These are phyloP conservation scores for Atherinosoma microstoma DNA, from an alignment of 2,797 vertebrate species.

Conservation along the genomic window DNA sequence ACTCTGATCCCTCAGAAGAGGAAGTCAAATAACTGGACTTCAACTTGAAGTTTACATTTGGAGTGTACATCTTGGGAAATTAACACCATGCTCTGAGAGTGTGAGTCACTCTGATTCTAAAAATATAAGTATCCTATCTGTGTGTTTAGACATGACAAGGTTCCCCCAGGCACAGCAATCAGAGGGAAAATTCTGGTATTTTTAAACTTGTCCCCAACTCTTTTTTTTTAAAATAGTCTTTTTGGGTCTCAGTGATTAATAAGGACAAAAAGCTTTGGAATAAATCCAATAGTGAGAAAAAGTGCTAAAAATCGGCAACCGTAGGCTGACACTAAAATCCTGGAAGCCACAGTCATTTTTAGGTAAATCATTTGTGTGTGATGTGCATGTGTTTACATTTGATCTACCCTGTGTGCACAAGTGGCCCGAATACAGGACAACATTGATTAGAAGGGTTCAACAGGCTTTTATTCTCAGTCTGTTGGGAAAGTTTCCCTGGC, in stretches of 20 bases:
- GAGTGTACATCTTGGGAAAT: neutral
- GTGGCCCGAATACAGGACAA: neutral
- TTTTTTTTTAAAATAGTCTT: neutral
- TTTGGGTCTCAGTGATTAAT: neutral
- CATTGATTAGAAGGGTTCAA: neutral
- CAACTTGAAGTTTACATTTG: neutral
- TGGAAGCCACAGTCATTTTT: neutral
- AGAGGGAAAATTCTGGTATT: neutral
- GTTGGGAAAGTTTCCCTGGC: too few species aligned
- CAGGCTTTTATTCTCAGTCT: neutral
- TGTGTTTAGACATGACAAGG: neutral
- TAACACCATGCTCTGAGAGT: neutral
- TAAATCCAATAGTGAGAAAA: neutral
- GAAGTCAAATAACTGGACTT: neutral
- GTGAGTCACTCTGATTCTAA: neutral
- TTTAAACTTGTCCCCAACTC: neutral
- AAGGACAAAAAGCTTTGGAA: neutral
- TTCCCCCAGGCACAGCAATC: neutral
- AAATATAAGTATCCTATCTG: constrained; percentile 5
- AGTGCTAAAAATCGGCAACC: neutral
- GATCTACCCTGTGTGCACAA: neutral
- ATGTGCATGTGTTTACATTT: neutral
- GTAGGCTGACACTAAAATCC: too few species aligned
- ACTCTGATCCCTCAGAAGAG: neutral
- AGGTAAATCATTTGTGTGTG: neutral